Evolutionary conservation across 1,140 invertebrate species (phyloP).

Genomic region (Mizuhopecten yessoensis): DNA sequence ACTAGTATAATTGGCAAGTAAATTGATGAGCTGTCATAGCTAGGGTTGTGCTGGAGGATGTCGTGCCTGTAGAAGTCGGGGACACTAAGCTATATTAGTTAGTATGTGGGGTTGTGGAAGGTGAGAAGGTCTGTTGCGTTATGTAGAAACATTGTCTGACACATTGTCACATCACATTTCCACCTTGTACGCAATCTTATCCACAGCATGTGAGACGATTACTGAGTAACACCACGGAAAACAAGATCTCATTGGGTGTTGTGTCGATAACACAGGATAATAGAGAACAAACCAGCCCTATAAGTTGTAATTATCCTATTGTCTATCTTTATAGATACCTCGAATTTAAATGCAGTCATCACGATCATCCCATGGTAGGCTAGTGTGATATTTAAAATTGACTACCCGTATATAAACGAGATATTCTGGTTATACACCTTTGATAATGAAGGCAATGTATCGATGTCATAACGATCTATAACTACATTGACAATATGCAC

Average conservation of each 20-base stretch:
- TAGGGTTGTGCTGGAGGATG: too few relatives aligned
- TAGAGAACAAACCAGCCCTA: neutral
- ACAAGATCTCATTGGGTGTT: neutral
- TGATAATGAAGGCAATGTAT: too few relatives aligned
- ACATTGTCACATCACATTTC: slow-evolving; percentile 34
- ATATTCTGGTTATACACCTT: neutral
- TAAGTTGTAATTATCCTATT: neutral
- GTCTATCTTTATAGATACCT: neutral
- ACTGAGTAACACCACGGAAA: neutral
- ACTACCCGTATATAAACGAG: neutral
- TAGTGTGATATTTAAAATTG: neutral
- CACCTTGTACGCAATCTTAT: neutral
- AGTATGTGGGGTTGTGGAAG: neutral
- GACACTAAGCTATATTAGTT: too few relatives aligned
- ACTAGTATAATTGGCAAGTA: too few relatives aligned
- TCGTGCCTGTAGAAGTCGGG: too few relatives aligned
- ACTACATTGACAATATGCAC: neutral
- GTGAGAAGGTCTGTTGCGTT: neutral
- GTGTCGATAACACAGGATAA: neutral
- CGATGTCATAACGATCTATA: too few relatives aligned
- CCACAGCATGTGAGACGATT: neutral
- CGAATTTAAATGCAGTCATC: neutral
- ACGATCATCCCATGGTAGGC: neutral
- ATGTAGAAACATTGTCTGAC: neutral
- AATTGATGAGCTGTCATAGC: too few relatives aligned